Evolutionary conservation across 2,888 invertebrate genomes (phyloP), one percentile per base, ranked within the genome.

Genomic region (Didymodactylos carnosus): DNA sequence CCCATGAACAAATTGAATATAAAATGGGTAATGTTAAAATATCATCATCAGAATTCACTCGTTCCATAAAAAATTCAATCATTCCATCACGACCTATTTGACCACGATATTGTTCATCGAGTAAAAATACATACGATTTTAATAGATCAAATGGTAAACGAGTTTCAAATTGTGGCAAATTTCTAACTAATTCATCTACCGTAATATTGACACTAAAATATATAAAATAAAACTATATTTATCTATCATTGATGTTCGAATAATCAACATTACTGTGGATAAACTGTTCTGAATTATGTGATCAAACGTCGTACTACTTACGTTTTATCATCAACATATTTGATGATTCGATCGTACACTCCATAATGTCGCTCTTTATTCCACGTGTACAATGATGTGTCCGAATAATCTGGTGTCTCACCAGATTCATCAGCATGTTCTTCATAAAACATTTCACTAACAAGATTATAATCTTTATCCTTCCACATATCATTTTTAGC

Each of bases 1-100:
- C 73, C 73, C 73, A 73, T 73, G 70, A 5, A 39, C 73, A 73
- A n/a, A 73, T 40, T 7, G 70, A 70, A 39, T 49, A 29, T 40
- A 73, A n/a, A 49, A 49, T 69, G 23, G 51, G 29, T 11, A 73
- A 35, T 35, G 13, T 70, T 14, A 73, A 29, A 23, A 73, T 23
- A 70, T 71, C 29, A 51, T 70, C 39, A 39, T 25, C 14, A 8
- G 11, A 8, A 49, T 23, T 49, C 13, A 27, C 23, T 25, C 16
- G 39, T 39, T 69, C n/a, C 29, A 73, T 43, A 53, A 70, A 73
- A 40, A 70, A 73, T 40, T 73, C 73, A 13, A 73, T 39, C 39
- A 70, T 73, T 16, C 39, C 51, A n/a, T 73, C 73, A 49, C 46
- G 46, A 49, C 46, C 46, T 49, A 49, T 23, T 23, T n/a, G 46